Base-by-base conservation (phyloP, 23 tunicate genomes). In the Phallusia fumigata region DNA sequence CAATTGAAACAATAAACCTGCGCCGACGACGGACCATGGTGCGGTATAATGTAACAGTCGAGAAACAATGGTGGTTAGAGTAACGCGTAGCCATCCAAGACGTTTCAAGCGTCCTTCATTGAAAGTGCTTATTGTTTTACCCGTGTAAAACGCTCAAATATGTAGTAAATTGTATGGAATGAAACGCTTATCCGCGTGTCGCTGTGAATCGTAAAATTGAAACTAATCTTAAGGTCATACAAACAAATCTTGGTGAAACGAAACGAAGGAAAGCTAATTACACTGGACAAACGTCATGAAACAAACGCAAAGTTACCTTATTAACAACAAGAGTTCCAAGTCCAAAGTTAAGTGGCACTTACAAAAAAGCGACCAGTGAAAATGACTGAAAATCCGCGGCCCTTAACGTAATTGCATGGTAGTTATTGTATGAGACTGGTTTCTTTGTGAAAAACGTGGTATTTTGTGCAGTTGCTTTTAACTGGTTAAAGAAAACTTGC, bases 91-190 rank as follows among this genome's bases (percentile, higher is more conserved):
- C 28, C 69, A 58, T 58, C 69, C 69, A 24, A 58, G 28, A 58
- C 69, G 69, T 58, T 58, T 58, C 69, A 58, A 58, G 69, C 69
- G 69, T 58, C 69, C 69, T 58, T 58, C 28, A 13, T 58, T 58
- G 16, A 58, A 58, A 58, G 69, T 58, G 69, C 28, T 24, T 58
- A 21, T 58, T 58, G 69, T 58, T 58, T 13, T 6, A 24, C 28
- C 69, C 69, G 69, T 58, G 69, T 58, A 58, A 58, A 58, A 1
- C 16, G 69, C 69, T 58, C 28, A 2, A 16, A 21, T 58, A 24
- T 24, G 69, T 1, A 8, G 69, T 24, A 13, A 58, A 6, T 58
- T 58, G 28, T 21, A 21, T 58, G 16, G 69, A 13, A 58, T 13
- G 69, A 58, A 58, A 58, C 69, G 69, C 69, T 58, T 58, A 58